Percentiles rank a stretch among this genome's conserved stretches.
Conservation (phyloP, 2,113 vertebrate genomes). For the Epinephelus moara region DNA sequence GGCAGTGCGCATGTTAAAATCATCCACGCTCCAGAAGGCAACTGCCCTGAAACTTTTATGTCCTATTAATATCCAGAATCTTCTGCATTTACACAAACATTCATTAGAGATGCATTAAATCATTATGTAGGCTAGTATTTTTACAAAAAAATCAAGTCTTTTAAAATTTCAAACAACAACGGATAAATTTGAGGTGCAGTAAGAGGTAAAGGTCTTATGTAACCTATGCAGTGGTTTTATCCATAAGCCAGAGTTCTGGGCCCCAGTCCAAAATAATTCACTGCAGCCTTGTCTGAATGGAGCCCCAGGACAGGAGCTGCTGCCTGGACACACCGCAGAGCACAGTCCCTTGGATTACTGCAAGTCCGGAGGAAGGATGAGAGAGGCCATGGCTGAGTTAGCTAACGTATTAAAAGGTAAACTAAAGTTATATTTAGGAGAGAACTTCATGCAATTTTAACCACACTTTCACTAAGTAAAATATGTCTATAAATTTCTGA, state of each 20-base stretch:
- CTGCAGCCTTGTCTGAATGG: conserved; percentile 61
- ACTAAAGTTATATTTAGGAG: conserved; percentile 4
- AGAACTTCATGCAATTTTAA: not conserved
- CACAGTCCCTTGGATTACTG: conserved; percentile 45
- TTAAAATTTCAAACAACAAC: conserved; percentile 27
- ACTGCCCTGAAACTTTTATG: conserved; percentile 29
- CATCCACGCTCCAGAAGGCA: conserved; percentile 24
- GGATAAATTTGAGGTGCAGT: conserved; percentile 19
- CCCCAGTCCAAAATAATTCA: conserved; percentile 59
- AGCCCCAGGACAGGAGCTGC: conserved; percentile 71
- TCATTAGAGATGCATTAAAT: conserved; percentile 15
- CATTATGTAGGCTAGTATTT: not conserved
- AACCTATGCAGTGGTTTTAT: conserved; percentile 66
- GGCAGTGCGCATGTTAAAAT: conserved; percentile 58
- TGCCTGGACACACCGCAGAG: conserved; percentile 66
- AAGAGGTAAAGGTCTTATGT: conserved; percentile 62
- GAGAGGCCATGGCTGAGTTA: conserved; percentile 16
- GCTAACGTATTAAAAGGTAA: conserved; percentile 21
- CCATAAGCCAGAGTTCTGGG: conserved; percentile 72
- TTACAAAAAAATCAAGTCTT: not conserved
- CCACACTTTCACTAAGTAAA: not conserved
- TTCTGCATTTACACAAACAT: conserved; percentile 37
- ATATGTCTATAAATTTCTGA: not conserved
- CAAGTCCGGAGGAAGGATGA: conserved; percentile 21
- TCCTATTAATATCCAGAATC: conserved; percentile 43